Evolutionary conservation across 2,888 invertebrate species (phyloP).

Genomic region (Zaprionus bogoriensis): DNA sequence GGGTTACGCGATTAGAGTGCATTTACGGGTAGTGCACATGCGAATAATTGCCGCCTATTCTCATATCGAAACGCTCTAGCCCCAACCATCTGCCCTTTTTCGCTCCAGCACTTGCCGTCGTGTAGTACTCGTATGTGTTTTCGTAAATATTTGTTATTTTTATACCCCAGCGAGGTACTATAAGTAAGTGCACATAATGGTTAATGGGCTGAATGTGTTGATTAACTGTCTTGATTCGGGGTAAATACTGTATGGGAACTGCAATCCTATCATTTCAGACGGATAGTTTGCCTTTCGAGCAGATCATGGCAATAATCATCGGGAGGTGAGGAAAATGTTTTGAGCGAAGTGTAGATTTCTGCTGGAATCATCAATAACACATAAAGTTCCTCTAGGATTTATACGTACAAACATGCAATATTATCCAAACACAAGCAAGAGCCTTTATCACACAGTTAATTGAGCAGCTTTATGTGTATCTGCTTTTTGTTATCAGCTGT

Average conservation of each 20-base stretch:
- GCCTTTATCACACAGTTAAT: background rate
- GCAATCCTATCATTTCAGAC: background rate
- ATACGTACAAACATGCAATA: too few relatives aligned
- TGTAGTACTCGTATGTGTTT: background rate
- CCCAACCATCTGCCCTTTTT: background rate
- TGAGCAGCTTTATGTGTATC: background rate
- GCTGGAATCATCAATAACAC: background rate
- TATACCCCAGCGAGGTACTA: background rate
- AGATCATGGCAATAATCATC: background rate
- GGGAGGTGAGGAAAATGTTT: too few relatives aligned
- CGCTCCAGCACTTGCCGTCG: background rate
- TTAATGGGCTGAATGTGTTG: background rate
- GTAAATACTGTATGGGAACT: background rate
- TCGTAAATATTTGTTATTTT: background rate
- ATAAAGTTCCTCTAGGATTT: too few relatives aligned
- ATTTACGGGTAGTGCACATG: constrained; percentile 37
- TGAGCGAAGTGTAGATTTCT: too few relatives aligned
- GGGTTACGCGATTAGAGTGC: constrained; percentile 62
- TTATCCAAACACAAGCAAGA: too few relatives aligned
- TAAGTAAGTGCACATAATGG: background rate
- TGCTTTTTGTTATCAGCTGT: background rate
- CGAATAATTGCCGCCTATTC: constrained; percentile 15
- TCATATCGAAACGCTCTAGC: constrained; percentile 1
- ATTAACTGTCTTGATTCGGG: too few relatives aligned
- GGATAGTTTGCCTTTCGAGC: background rate